phyloP scores from a whole-genome alignment of 2,797 vertebrate species.

The Sebastes hopkinsi region DNA sequence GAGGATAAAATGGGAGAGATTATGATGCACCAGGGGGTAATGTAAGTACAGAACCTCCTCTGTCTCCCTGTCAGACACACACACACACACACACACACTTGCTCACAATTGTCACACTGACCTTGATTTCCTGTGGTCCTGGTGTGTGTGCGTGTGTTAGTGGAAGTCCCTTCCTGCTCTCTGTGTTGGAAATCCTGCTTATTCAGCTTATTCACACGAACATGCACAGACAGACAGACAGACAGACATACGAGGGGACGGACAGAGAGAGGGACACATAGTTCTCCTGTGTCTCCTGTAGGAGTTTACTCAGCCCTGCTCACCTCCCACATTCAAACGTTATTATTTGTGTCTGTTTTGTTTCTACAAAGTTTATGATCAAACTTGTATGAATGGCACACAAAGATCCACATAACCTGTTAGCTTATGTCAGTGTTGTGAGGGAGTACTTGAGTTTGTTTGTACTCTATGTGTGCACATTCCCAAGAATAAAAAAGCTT shows the following conservation, averaged over 20 bases:
- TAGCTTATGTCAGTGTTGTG: not conserved
- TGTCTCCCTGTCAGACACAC: conserved; percentile 32
- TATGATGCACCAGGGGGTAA: conserved; percentile 63
- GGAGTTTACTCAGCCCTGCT: not conserved
- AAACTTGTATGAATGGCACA: conserved; percentile 3
- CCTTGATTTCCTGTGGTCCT: conserved; percentile 69
- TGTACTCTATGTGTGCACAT: not conserved
- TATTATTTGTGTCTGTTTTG: not conserved
- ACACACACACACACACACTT: conserved; percentile 39
- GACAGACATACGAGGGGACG: not conserved
- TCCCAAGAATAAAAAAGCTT: not conserved
- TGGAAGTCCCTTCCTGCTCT: conserved; percentile 69
- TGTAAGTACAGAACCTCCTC: conserved; percentile 54
- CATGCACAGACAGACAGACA: not conserved
- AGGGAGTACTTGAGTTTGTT: not conserved
- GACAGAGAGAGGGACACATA: not conserved
- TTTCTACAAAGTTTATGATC: conserved; percentile 11
- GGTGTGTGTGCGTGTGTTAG: conserved; percentile 25
- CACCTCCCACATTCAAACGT: not conserved
- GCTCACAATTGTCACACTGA: conserved; percentile 68
- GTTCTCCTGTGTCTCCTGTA: conserved; percentile 6
- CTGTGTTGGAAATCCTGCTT: conserved; percentile 69
- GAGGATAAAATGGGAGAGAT: conserved; percentile 50
- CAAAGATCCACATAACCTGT: not conserved
- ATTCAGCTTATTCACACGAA: conserved; percentile 69